Base-by-base conservation (phyloP, 2,888 invertebrate species). In the Anthophora plumipes region DNA sequence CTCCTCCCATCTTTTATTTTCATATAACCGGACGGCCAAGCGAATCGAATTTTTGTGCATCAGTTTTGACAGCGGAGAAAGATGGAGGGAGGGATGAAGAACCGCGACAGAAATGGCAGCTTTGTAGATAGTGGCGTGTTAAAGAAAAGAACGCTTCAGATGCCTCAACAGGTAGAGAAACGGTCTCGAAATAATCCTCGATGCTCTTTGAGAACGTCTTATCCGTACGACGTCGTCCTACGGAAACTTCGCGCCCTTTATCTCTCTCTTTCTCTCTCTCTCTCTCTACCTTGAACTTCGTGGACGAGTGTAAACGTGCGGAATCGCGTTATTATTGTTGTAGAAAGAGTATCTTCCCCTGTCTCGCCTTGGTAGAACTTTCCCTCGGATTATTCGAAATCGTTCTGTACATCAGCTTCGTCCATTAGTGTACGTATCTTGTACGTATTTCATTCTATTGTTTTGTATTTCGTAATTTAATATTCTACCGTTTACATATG, bases 31-130 rank as follows among this genome's bases (percentile, higher is more conserved):
- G 67, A 67, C 72, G n/a, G 72, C 54, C 72, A 55, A 31, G 39
- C 72, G 77, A 71, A 77, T 77, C 67, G 72, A 77, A 77, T 77
- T 67, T 77, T 66, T 72, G 66, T 48, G 22, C 52, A 64, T 22
- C 52, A 63, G 66, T 68, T 69, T 69, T 68, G 68, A 61, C 59
- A 31, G 31, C 1, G 2, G 31, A 31, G 31, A 31, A 4, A 31
- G 31, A 31, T n/a, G 31, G 31, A 31, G 31, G 31, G 31, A 31
- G 50, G 6, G 66, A 11, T 9, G 25, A 6, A 22, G 39, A 17
- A 66, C 14, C 52, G 66, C 22, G 63, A 41, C 39, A 41, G 68
- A 43, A 57, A 68, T 46, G 68, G 68, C 43, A 31, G 41, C n/a
- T 31, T 31, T 31, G 31, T 31, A 4, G 31, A 25, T 12, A 6